Percentiles rank a stretch among this genome's conserved stretches.
Evolutionary conservation across 2,113 vertebrate species (phyloP).

Genomic region (Synchiropus splendidus): DNA sequence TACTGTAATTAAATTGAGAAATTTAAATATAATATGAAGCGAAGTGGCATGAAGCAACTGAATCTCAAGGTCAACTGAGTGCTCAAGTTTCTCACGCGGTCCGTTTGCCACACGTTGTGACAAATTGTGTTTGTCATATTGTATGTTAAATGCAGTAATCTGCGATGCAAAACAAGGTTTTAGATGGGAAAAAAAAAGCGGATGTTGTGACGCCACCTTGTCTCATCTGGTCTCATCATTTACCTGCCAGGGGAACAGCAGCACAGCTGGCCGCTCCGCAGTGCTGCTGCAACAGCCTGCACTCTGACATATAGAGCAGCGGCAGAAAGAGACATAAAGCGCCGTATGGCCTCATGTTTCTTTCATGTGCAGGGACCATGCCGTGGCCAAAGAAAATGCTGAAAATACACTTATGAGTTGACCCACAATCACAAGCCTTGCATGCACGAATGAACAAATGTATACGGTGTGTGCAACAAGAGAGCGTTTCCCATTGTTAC

Average conservation of each 20-base stretch:
- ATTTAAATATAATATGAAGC: too few species aligned
- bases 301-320: conserved; percentile 37
- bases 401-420: too few species aligned
- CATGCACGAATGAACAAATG: too few species aligned
- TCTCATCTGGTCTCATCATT: conserved; percentile 49
- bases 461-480: too few species aligned
- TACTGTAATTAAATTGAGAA: too few species aligned
- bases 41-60: too few species aligned
- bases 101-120: conserved; percentile 27
- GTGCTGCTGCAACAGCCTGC: conserved; percentile 42
- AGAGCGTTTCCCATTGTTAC: too few species aligned
- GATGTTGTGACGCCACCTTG: conserved; percentile 15
- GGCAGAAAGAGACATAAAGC: conserved; percentile 43
- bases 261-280: conserved; percentile 47
- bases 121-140: conserved; percentile 16
- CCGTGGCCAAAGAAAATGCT: conserved; percentile 10
- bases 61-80: conserved; percentile 21
- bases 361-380: conserved; percentile 29
- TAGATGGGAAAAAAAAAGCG: conserved; percentile 23
- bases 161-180: conserved; percentile 32
- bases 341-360: conserved; percentile 36
- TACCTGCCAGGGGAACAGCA: conserved; percentile 37
- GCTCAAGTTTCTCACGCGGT: conserved; percentile 3
- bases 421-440: too few species aligned
- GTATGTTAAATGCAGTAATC: conserved; percentile 18